These are phyloP conservation scores for Palythoa grandiflora DNA, from an alignment of 92 coral and sea anemone species.

Conservation along the genomic window DNA sequence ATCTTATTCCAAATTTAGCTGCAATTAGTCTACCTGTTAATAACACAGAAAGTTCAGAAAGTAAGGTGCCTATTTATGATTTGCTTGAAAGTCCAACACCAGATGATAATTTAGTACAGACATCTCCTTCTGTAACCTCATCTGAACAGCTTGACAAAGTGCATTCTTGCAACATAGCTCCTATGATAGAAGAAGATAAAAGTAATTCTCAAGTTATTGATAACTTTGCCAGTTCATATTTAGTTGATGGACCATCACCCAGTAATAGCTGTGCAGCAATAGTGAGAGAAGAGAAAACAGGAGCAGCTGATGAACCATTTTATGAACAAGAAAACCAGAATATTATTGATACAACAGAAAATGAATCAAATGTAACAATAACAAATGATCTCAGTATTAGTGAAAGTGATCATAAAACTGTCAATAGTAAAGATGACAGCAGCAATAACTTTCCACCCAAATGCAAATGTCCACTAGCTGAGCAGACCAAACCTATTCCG, in stretches of 20 bases:
- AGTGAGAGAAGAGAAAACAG: neutral
- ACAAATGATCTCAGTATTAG: neutral
- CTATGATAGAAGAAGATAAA: neutral
- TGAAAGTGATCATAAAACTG: neutral
- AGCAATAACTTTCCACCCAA: neutral
- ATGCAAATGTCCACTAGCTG: neutral
- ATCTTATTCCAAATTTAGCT: conserved; percentile 4
- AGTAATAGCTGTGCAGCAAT: neutral
- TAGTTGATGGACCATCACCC: conserved; percentile 55
- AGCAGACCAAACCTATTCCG: neutral
- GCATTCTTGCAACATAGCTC: neutral
- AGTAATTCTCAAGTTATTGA: neutral
- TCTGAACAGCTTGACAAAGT: neutral
- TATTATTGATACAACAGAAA: neutral
- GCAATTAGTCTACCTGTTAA: neutral
- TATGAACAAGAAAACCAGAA: conserved; percentile 51
- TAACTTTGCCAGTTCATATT: conserved; percentile 63
- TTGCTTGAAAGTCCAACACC: conserved; percentile 23
- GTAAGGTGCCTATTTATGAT: conserved; percentile 18
- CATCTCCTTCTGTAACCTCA: neutral
- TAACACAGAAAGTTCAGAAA: neutral
- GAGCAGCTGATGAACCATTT: conserved; percentile 35
- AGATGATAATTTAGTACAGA: neutral
- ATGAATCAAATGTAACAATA: neutral
- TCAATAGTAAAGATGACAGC: neutral